Percentiles rank a stretch among this genome's conserved stretches.
Evolutionary conservation across 2,797 vertebrate species (phyloP).

Genomic region (Pempheris klunzingeri): DNA sequence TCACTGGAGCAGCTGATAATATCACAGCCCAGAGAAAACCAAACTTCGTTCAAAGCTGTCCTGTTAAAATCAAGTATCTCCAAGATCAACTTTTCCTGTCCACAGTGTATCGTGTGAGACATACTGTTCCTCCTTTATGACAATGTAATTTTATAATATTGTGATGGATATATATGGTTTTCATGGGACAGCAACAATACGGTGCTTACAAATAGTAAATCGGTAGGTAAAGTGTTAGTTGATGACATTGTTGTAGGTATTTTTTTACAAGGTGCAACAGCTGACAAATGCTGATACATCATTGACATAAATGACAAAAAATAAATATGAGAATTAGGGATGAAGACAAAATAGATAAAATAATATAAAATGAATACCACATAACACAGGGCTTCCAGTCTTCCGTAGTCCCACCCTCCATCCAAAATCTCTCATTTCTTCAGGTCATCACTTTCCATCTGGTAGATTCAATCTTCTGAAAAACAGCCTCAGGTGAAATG

Average conservation of each 20-base stretch:
- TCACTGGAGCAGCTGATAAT: too few species aligned
- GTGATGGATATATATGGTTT: background rate
- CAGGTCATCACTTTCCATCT: slow-evolving; percentile 57
- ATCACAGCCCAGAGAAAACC: background rate
- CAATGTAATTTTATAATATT: background rate
- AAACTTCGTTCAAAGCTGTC: background rate
- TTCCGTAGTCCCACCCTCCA: background rate
- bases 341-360: background rate
- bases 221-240: background rate
- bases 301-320: background rate
- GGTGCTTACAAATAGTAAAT: background rate
- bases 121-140: background rate
- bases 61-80: background rate
- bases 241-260: background rate
- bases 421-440: slow-evolving; percentile 14
- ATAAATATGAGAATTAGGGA: background rate
- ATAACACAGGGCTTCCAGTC: slow-evolving; percentile 12
- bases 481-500: slow-evolving; percentile 66
- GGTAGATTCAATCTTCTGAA: slow-evolving; percentile 43
- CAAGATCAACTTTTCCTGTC: too few species aligned
- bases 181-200: background rate
- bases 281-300: background rate
- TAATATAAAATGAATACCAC: too few species aligned
- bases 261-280: background rate
- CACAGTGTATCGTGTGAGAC: background rate